Conservation (phyloP, 1,140 invertebrate genomes). For the Drosophila prosaltans region DNA sequence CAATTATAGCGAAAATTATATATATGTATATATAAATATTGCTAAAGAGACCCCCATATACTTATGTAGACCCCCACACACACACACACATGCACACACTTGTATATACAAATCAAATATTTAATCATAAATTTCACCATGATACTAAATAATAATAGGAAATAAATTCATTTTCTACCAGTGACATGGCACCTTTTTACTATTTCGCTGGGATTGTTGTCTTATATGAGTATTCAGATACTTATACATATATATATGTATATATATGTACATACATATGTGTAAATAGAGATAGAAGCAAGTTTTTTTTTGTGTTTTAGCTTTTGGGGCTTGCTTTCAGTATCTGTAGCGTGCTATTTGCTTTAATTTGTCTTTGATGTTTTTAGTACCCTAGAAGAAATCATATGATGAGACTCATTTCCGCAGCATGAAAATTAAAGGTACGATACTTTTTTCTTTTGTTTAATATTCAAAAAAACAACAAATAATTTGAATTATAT, state of each 20-base stretch:
- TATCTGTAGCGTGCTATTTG: constrained; percentile 31
- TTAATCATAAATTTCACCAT: constrained; percentile 42
- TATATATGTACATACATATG: not conserved
- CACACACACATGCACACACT: constrained; percentile 23
- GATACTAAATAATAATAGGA: constrained; percentile 35
- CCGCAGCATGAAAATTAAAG: too few relatives aligned
- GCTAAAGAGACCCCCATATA: constrained; percentile 9
- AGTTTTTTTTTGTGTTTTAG: constrained; percentile 28
- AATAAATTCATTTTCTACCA: constrained; percentile 6
- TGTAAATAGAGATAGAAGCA: not conserved
- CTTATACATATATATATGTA: not conserved
- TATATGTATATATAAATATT: not conserved
- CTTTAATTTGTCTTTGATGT: constrained; percentile 52
- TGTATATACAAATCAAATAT: constrained; percentile 1
- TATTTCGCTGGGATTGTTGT: not conserved
- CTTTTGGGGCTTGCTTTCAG: not conserved
- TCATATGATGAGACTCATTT: not conserved
- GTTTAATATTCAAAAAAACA: too few relatives aligned
- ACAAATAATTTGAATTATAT: too few relatives aligned
- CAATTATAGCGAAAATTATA: constrained; percentile 31
- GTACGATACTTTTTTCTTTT: too few relatives aligned
- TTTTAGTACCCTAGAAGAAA: constrained; percentile 36
- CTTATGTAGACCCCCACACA: not conserved
- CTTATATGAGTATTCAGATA: not conserved
- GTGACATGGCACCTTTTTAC: constrained; percentile 3